Conservation (phyloP, 1,140 invertebrate species). For the Aricia agestis region DNA sequence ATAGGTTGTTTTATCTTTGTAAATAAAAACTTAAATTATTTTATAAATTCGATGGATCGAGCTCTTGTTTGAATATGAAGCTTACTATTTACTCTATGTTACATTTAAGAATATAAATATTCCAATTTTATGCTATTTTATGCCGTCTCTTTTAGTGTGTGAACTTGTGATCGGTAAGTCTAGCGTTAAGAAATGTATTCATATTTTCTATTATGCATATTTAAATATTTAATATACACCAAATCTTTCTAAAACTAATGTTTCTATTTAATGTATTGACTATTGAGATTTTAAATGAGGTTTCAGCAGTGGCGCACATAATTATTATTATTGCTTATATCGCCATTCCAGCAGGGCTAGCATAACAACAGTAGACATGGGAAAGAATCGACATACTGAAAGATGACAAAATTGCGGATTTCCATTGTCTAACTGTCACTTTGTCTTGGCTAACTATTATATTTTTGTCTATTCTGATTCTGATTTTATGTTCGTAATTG, state of each 20-base stretch:
- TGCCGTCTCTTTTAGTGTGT: constrained; percentile 38
- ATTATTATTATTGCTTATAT: too few relatives aligned
- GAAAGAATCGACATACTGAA: too few relatives aligned
- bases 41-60: background rate
- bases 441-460: too few relatives aligned
- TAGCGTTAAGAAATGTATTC: constrained; percentile 70
- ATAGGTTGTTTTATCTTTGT: constrained; percentile 34
- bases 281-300: constrained; percentile 27
- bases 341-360: too few relatives aligned
- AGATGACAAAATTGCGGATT: too few relatives aligned
- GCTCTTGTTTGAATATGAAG: constrained; percentile 15
- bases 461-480: too few relatives aligned
- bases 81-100: constrained; percentile 14
- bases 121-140: constrained; percentile 21
- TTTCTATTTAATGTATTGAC: constrained; percentile 41
- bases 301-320: background rate
- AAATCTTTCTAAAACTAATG: constrained; percentile 61
- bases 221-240: constrained; percentile 63
- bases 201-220: constrained; percentile 72
- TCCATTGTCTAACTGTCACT: too few relatives aligned
- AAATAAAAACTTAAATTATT: constrained; percentile 24
- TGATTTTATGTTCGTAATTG: too few relatives aligned
- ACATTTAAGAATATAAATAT: constrained; percentile 8
- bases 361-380: too few relatives aligned
- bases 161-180: constrained; percentile 61